Percentiles rank a stretch among this genome's conserved stretches.
Evolutionary conservation across 2,888 invertebrate species (phyloP).

Genomic region (Halictus quadricinctus): DNA sequence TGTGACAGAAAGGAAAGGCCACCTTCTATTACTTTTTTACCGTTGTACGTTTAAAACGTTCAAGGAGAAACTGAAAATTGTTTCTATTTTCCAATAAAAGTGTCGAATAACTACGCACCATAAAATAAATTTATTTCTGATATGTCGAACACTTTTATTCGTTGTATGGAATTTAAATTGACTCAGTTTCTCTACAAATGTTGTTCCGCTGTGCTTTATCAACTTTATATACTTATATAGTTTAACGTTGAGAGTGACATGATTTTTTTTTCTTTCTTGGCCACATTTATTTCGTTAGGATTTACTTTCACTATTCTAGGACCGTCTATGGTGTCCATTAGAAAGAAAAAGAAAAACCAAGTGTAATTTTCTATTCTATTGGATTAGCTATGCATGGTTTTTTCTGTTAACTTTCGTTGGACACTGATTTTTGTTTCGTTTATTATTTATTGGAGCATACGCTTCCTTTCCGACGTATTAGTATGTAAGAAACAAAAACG

Average conservation of each 20-base stretch:
- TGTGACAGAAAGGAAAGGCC: slow-evolving; percentile 40
- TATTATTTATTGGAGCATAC: slow-evolving; percentile 57
- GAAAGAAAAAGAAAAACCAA: not conserved
- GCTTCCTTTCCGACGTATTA: slow-evolving; percentile 54
- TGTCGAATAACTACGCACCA: slow-evolving; percentile 24
- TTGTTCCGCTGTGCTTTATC: slow-evolving; percentile 23
- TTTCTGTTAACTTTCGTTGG: slow-evolving; percentile 8
- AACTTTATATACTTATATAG: slow-evolving; percentile 21
- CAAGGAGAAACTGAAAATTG: slow-evolving; percentile 47
- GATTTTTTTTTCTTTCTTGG: slow-evolving; percentile 5
- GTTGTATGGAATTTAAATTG: not conserved
- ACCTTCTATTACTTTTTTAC: slow-evolving; percentile 53
- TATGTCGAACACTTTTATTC: not conserved
- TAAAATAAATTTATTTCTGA: slow-evolving; percentile 20
- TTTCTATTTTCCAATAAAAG: slow-evolving; percentile 47
- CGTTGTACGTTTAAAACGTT: slow-evolving; percentile 27
- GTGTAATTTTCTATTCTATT: slow-evolving; percentile 1
- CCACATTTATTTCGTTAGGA: slow-evolving; percentile 25
- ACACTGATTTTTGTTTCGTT: slow-evolving; percentile 25
- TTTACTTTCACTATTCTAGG: not conserved
- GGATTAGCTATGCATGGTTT: slow-evolving; percentile 2
- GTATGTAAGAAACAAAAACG: slow-evolving; percentile 47
- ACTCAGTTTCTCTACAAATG: slow-evolving; percentile 39
- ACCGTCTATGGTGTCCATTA: not conserved
- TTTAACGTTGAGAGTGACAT: slow-evolving; percentile 14